Evolutionary conservation across 2,888 invertebrate genomes (phyloP), one percentile per base, ranked within the genome.

Genomic region (Brachyopa scutellaris): DNA sequence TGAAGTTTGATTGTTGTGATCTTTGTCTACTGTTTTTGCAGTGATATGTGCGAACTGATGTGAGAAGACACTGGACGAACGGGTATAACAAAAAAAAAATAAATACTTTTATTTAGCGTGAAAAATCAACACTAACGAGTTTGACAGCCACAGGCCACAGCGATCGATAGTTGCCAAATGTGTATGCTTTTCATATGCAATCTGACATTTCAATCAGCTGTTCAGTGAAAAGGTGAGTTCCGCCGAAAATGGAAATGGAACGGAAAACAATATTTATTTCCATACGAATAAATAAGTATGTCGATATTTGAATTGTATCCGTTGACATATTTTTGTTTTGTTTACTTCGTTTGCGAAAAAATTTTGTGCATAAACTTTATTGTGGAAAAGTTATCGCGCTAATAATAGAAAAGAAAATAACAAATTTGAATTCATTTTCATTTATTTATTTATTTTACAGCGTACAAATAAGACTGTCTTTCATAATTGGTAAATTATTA

Each of bases 121-220:
- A 23, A n/a, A n/a, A 62, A 57, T 42, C 40, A 49, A 29, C 57
- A 64, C 62, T 17, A 57, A 38, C 31, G 11, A 38, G 26, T 67
- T 73, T 70, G 76, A 76, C 69, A 80, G 42, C 40, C 19, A 74
- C 64, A 70, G 76, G 42, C 40, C 19, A 74, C 64, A 70, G 76
- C 80, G 80, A 76, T 76, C 49, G 62, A 67, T 55, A 57, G 57
- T 62, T 40, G 57, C 17, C 11, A 38, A n/a, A n/a, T n/a, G n/a
- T n/a, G n/a, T 33, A 17, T 57, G 57, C 2, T 59, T 45, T 19
- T 23, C 11, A 36, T 66, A 2, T 61, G 19, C 40, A 47, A 64
- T 26, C 1, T 55, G 47, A 47, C 51, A 36, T 1, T 1, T n/a
- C 1, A 5, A 36, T 40, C 79, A 79, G 79, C 79, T 79, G 78